Evolutionary conservation across 2,888 invertebrate species (phyloP).

Genomic region (Hyles lineata): DNA sequence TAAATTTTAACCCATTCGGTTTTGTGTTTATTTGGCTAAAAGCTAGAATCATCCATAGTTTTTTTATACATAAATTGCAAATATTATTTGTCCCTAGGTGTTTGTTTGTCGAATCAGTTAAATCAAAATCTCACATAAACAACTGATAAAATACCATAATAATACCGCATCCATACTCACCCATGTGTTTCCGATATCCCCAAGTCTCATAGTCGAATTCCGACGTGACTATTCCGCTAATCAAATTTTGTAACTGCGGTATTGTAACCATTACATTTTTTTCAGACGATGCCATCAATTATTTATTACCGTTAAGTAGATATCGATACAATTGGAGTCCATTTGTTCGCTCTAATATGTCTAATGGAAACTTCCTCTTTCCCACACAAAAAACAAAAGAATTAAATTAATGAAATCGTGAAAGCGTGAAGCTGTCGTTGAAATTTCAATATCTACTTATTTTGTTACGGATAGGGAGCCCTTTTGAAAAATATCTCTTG

Average conservation of each 20-base stretch:
- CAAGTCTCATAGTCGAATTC: conserved; percentile 70
- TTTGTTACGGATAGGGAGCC: conserved; percentile 15
- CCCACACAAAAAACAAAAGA: conserved; percentile 23
- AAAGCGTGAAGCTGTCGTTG: conserved; percentile 41
- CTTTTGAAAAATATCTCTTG: not conserved
- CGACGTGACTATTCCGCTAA: conserved; percentile 83
- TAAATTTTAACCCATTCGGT: too few species aligned
- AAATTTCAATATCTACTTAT: conserved; percentile 32
- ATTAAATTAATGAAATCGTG: conserved; percentile 39
- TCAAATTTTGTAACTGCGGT: conserved; percentile 84
- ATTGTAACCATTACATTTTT: conserved; percentile 78
- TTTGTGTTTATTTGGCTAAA: too few species aligned
- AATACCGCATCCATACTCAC: conserved; percentile 58
- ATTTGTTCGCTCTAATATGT: conserved; percentile 23
- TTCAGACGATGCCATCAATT: conserved; percentile 72
- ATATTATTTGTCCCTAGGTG: too few species aligned
- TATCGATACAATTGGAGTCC: conserved; percentile 45
- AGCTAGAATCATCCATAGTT: too few species aligned
- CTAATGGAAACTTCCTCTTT: not conserved
- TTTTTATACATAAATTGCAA: too few species aligned
- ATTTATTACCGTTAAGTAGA: conserved; percentile 77
- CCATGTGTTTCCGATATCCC: conserved; percentile 43
- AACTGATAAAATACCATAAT: not conserved
- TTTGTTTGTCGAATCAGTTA: too few species aligned
- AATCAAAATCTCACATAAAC: too few species aligned